A percentile compares a stretch with the other conserved stretches of the same genome.
Evolutionary conservation across 2,888 invertebrate genomes (phyloP).

Genomic region (Furcula furcula): DNA sequence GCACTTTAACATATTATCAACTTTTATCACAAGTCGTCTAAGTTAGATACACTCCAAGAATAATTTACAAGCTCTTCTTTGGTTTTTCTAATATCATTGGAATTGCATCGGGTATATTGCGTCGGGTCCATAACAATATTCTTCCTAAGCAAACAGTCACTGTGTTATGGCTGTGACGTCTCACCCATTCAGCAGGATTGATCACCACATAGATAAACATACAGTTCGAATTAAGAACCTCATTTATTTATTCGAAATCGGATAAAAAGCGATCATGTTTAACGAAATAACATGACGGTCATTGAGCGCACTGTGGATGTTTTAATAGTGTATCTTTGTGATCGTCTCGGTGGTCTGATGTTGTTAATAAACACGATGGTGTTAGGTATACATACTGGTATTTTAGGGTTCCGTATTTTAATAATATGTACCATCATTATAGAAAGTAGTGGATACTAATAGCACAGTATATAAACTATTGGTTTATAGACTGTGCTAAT

Average conservation of each 20-base stretch:
- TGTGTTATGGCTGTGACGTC: conserved; percentile 8
- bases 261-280: conserved; percentile 53
- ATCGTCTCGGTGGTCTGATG: conserved; percentile 52
- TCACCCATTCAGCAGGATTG: conserved; percentile 36
- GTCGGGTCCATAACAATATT: conserved; percentile 12
- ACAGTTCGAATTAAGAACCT: conserved; percentile 1
- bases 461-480: too few relatives aligned
- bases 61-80: too few relatives aligned
- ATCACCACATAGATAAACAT: conserved; percentile 23
- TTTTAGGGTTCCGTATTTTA: neutral
- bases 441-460: too few relatives aligned
- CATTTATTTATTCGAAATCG: conserved; percentile 2
- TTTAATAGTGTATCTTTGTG: conserved; percentile 23
- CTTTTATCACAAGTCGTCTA: too few relatives aligned
- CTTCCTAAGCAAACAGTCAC: conserved; percentile 29
- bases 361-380: conserved; percentile 51
- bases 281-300: conserved; percentile 54
- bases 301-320: conserved; percentile 38
- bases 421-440: too few relatives aligned
- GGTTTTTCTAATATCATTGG: too few relatives aligned
- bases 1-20: too few relatives aligned
- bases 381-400: conserved; percentile 4
- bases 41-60: too few relatives aligned
- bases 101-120: too few relatives aligned
- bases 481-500: too few relatives aligned